Percentiles rank a stretch among this genome's conserved stretches.
Evolutionary conservation across 1,140 invertebrate species (phyloP).

Genomic region (Tetranychus cinnabarinus): DNA sequence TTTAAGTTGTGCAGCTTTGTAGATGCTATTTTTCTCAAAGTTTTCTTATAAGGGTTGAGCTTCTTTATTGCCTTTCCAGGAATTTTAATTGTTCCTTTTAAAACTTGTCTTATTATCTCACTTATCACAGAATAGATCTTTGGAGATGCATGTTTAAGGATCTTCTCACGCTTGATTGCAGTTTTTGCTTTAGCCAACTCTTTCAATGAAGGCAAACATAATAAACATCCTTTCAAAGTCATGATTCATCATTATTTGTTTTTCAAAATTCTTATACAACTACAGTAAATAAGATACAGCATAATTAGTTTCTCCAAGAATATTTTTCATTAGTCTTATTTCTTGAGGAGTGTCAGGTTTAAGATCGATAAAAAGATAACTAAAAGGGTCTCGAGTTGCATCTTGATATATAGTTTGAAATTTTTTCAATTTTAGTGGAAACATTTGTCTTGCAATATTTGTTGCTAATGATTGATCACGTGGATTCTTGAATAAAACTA

Average conservation of each 20-base stretch:
- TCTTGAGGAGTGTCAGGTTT: neutral
- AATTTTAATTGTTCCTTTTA: neutral
- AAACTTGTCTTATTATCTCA: neutral
- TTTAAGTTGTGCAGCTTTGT: neutral
- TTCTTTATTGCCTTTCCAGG: neutral
- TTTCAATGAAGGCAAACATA: neutral
- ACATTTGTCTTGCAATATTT: neutral
- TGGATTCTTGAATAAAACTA: neutral
- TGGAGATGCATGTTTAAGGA: neutral
- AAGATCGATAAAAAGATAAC: neutral
- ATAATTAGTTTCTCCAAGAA: neutral
- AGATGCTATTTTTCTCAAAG: neutral
- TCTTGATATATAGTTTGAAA: neutral
- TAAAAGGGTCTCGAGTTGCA: neutral
- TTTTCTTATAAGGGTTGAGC: neutral
- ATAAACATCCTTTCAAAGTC: neutral
- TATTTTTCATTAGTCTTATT: neutral
- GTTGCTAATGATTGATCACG: neutral
- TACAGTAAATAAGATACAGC: neutral
- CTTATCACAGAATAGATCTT: neutral
- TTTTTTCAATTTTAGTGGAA: neutral
- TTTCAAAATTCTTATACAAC: neutral
- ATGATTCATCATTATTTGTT: neutral
- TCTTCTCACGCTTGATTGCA: neutral
- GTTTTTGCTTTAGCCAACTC: neutral